Conservation (phyloP, 2,888 invertebrate species). For the Caenorhabditis imperialis region DNA sequence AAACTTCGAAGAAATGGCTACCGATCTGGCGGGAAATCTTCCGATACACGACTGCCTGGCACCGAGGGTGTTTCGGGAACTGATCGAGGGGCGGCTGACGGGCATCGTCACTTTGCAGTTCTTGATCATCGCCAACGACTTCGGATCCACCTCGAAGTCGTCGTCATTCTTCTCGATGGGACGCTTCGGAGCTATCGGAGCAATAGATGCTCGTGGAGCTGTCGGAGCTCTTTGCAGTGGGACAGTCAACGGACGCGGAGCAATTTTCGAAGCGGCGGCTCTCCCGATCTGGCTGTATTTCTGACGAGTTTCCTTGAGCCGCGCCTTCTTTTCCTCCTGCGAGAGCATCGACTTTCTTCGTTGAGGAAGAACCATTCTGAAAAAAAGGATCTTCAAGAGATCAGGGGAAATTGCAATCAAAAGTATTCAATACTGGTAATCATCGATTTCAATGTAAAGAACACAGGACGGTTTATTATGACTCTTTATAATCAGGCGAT, state of each 20-base stretch:
- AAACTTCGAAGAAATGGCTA: no score
- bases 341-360: conserved; percentile 10
- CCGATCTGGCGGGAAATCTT: no score
- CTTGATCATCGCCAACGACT: conserved; percentile 34
- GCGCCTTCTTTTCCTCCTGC: conserved; percentile 16
- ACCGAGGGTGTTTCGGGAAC: conserved; percentile 7
- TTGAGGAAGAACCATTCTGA: conserved; percentile 4
- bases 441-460: no score
- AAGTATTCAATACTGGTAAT: no score
- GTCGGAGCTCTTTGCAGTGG: neutral
- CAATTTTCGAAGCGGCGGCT: neutral
- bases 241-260: neutral
- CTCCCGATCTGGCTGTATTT: conserved; percentile 15
- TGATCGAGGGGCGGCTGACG: conserved; percentile 4
- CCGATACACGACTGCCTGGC: conserved; percentile 20
- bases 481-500: no score
- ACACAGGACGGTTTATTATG: no score
- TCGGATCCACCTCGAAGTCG: conserved; percentile 31
- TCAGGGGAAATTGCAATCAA: no score
- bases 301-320: conserved; percentile 14
- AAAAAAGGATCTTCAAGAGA: no score
- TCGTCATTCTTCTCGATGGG: neutral
- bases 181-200: neutral
- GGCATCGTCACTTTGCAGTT: conserved; percentile 29
- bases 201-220: conserved; percentile 6